These are phyloP conservation scores for Spinibarbus caldwelli DNA, from an alignment of 2,797 vertebrate genomes.

Conservation along the genomic window DNA sequence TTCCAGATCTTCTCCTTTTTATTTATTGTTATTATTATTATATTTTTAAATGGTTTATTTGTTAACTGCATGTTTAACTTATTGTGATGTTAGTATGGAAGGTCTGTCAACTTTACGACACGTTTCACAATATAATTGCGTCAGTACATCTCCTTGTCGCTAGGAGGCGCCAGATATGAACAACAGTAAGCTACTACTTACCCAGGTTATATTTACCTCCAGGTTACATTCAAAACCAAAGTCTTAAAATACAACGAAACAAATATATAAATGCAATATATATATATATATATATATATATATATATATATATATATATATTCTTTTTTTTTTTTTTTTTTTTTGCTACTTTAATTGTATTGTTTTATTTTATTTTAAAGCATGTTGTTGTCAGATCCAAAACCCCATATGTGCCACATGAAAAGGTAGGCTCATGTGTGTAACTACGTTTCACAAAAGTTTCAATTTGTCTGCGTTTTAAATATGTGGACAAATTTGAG, in stretches of 20 bases:
- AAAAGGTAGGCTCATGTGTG: neutral
- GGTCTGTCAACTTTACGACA: neutral
- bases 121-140: neutral
- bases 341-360: neutral
- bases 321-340: no score
- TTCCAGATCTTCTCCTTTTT: neutral
- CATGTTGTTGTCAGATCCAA: no score
- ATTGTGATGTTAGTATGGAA: neutral
- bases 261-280: neutral
- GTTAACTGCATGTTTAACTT: neutral
- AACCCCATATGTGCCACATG: no score
- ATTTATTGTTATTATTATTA: no score
- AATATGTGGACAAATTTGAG: no score
- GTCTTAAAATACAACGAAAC: neutral
- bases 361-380: neutral
- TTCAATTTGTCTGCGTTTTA: neutral
- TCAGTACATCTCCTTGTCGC: neutral
- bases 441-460: neutral
- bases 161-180: neutral
- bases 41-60: neutral
- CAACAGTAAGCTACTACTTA: neutral
- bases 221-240: neutral
- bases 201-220: no score
- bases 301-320: no score
- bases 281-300: no score